These are phyloP conservation scores for Cuniculus paca DNA, from an alignment of 2,797 vertebrate genomes.

Conservation along the genomic window DNA sequence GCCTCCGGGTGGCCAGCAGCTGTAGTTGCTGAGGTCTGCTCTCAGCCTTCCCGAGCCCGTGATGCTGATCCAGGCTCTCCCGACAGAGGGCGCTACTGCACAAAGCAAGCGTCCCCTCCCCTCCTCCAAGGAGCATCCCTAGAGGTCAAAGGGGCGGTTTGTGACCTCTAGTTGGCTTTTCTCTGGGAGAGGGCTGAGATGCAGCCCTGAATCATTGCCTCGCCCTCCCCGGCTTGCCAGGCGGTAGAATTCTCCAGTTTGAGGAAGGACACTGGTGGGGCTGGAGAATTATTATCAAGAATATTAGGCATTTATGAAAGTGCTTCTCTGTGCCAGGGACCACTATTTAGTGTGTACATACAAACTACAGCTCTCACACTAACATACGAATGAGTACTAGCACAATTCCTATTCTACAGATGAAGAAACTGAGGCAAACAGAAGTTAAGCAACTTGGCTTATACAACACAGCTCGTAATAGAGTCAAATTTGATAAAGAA, in stretches of 20 bases:
- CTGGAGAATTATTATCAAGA: background rate
- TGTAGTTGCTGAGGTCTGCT: accelerated
- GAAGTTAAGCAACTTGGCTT: background rate
- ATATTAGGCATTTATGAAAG: background rate
- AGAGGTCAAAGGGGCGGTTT: slow-evolving; percentile 37
- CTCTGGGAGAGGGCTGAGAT: background rate
- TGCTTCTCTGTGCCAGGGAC: background rate
- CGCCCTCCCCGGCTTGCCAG: background rate
- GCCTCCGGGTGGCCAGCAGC: too few relatives aligned
- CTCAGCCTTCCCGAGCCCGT: background rate
- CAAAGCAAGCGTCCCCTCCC: slow-evolving; percentile 59
- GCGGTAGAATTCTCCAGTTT: background rate
- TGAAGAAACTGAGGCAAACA: background rate
- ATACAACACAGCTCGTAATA: background rate
- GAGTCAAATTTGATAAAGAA: background rate
- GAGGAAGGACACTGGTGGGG: background rate
- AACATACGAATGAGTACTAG: background rate
- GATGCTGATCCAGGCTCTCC: slow-evolving; percentile 35
- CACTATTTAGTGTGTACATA: background rate
- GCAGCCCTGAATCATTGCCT: accelerated
- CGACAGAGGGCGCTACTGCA: slow-evolving; percentile 78
- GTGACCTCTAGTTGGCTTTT: background rate
- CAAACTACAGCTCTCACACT: background rate
- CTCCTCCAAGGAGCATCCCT: slow-evolving; percentile 11
- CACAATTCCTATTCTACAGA: slow-evolving; percentile 1